A percentile compares a stretch with the other conserved stretches of the same genome.
These are phyloP conservation scores for Philereme transversata DNA, from an alignment of 2,888 invertebrate species.

Conservation along the genomic window DNA sequence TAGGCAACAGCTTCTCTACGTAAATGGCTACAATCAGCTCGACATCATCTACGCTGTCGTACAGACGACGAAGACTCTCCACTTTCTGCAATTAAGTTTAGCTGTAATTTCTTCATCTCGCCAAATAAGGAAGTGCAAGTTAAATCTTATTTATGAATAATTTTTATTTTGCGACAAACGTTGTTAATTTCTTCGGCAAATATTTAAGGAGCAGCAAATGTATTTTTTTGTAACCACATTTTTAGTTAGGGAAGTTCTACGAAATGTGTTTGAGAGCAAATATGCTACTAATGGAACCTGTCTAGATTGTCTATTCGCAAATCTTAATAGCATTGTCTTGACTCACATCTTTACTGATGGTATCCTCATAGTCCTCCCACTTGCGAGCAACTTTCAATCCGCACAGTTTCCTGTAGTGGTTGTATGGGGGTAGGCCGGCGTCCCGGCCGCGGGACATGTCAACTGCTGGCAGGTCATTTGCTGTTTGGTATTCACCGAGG, in stretches of 20 bases:
- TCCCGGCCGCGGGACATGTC: conserved; percentile 85
- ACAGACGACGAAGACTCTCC: conserved; percentile 45
- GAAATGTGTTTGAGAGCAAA: no score
- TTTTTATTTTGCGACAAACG: no score
- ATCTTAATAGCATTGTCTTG: not conserved
- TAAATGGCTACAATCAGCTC: conserved; percentile 52
- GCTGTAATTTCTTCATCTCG: no score
- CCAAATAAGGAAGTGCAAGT: no score
- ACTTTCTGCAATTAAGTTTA: conserved; percentile 41
- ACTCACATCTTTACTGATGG: conserved; percentile 76
- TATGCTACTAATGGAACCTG: no score
- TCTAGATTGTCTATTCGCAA: no score
- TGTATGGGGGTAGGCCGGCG: conserved; percentile 93
- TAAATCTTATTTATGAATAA: not conserved
- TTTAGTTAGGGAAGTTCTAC: no score
- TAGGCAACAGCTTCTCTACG: conserved; percentile 43
- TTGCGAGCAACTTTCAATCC: conserved; percentile 88
- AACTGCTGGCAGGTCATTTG: conserved; percentile 46
- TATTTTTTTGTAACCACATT: no score
- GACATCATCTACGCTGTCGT: conserved; percentile 49
- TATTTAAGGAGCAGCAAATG: no score
- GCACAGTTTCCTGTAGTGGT: conserved; percentile 92
- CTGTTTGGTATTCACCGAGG: conserved; percentile 36
- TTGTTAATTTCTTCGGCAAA: no score
- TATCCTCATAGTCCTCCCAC: conserved; percentile 89